phyloP scores from a whole-genome alignment of 2,888 invertebrate genomes.

The Acanthosepion pharaonis region DNA sequence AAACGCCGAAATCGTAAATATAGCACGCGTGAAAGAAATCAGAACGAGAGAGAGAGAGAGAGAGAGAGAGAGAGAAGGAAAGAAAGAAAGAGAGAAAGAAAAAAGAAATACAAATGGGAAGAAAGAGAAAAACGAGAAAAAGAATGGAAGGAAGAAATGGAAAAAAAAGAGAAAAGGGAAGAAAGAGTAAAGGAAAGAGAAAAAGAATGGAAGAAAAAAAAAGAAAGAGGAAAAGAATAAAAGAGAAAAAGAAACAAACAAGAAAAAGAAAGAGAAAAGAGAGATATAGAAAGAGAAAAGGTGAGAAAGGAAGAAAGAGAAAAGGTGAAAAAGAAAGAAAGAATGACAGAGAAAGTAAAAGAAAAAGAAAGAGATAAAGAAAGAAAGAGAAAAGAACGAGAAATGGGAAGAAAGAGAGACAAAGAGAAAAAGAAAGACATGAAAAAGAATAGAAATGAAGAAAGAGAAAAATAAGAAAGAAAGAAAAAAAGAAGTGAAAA shows the following conservation, averaged over 20 bases:
- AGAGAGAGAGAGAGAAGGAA: background rate
- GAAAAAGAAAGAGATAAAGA: background rate
- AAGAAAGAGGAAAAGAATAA: too few species aligned
- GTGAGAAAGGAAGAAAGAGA: background rate
- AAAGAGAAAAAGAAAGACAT: background rate
- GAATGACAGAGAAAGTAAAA: too few species aligned
- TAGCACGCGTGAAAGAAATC: background rate
- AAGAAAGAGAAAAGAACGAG: background rate
- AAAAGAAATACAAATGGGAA: too few species aligned
- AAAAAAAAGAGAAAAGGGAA: too few species aligned
- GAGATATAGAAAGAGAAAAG: too few species aligned
- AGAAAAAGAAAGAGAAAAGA: background rate
- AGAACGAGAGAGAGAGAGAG: background rate
- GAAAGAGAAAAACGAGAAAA: too few species aligned
- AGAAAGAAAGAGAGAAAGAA: too few species aligned
- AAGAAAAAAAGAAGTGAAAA: background rate
- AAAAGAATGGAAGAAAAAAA: too few species aligned
- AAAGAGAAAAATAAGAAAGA: background rate
- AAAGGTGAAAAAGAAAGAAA: background rate
- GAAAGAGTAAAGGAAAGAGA: too few species aligned
- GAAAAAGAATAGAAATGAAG: background rate
- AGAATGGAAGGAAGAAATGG: too few species aligned
- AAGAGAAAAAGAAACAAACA: too few species aligned
- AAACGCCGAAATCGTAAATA: too few species aligned
- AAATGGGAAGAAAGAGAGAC: background rate